These are phyloP conservation scores for Parus major DNA, from an alignment of 2,113 vertebrate genomes.

Conservation along the genomic window DNA sequence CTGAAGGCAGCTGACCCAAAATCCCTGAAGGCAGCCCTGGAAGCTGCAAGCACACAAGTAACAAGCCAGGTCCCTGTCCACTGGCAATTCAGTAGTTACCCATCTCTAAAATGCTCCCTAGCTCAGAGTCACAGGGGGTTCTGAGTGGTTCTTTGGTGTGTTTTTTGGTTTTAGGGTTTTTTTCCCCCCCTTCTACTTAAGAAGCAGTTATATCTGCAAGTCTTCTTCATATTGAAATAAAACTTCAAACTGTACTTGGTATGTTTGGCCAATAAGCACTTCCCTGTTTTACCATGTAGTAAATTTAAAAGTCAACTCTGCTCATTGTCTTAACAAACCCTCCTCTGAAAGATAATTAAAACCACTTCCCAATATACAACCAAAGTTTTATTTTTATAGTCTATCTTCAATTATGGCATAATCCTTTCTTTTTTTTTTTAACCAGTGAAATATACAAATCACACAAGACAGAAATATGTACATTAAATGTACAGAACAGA, in stretches of 20 bases:
- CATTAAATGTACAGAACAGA: slow-evolving; percentile 84
- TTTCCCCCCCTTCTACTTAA: neutral
- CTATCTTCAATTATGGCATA: slow-evolving; percentile 81
- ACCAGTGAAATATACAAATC: slow-evolving; percentile 87
- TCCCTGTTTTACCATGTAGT: slow-evolving; percentile 45
- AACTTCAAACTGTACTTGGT: slow-evolving; percentile 36
- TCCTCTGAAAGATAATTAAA: slow-evolving; percentile 75
- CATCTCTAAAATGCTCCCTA: slow-evolving; percentile 18
- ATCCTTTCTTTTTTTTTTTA: slow-evolving; percentile 75
- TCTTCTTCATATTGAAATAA: slow-evolving; percentile 43
- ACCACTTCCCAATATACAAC: slow-evolving; percentile 82
- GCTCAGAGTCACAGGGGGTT: neutral
- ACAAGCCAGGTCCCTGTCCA: neutral
- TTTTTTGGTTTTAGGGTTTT: accelerated
- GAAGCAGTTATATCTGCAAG: slow-evolving; percentile 36
- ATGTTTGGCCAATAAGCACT: slow-evolving; percentile 36
- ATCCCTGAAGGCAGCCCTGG: slow-evolving; percentile 13
- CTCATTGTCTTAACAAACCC: slow-evolving; percentile 54
- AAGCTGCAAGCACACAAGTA: neutral
- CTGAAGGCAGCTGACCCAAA: neutral
- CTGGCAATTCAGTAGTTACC: neutral
- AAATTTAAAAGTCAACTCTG: slow-evolving; percentile 55
- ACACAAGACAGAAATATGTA: slow-evolving; percentile 84
- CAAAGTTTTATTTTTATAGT: slow-evolving; percentile 83
- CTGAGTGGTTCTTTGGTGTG: neutral